Evolutionary conservation across 2,888 invertebrate genomes (phyloP).

Genomic region (Flabesymbios commensalis): DNA sequence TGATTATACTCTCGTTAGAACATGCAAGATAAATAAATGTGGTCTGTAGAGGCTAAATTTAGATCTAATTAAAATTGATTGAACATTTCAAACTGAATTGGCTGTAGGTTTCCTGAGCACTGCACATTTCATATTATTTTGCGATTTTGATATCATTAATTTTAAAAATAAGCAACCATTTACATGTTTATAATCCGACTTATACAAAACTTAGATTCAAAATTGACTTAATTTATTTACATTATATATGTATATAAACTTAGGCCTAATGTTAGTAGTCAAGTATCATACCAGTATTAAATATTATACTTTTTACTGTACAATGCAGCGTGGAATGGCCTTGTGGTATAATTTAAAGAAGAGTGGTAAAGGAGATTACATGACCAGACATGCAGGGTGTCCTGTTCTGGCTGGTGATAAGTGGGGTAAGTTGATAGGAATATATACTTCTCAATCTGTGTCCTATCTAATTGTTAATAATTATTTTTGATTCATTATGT

Average conservation of each 20-base stretch:
- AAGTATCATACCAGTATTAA: background rate
- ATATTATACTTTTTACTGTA: background rate
- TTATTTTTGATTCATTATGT: background rate
- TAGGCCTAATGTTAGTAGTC: background rate
- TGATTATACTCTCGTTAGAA: too few species aligned
- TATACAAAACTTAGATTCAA: too few species aligned
- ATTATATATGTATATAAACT: background rate
- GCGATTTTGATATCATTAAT: too few species aligned
- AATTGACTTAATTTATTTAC: background rate
- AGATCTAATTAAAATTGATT: too few species aligned
- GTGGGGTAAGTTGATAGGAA: constrained; percentile 76
- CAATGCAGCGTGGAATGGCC: constrained; percentile 36
- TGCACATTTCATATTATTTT: too few species aligned
- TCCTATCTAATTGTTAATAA: background rate
- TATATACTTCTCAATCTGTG: background rate
- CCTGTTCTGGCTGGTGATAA: constrained; percentile 93
- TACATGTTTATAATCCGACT: too few species aligned
- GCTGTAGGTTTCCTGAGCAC: too few species aligned
- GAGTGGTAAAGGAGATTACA: constrained; percentile 86
- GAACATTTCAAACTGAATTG: too few species aligned
- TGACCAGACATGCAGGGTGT: constrained; percentile 93
- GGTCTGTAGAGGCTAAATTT: too few species aligned
- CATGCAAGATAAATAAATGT: too few species aligned
- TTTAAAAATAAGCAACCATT: too few species aligned
- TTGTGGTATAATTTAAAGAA: constrained; percentile 92